Conservation (phyloP, 2,888 invertebrate genomes). For the Camptogramma bilineatum region DNA sequence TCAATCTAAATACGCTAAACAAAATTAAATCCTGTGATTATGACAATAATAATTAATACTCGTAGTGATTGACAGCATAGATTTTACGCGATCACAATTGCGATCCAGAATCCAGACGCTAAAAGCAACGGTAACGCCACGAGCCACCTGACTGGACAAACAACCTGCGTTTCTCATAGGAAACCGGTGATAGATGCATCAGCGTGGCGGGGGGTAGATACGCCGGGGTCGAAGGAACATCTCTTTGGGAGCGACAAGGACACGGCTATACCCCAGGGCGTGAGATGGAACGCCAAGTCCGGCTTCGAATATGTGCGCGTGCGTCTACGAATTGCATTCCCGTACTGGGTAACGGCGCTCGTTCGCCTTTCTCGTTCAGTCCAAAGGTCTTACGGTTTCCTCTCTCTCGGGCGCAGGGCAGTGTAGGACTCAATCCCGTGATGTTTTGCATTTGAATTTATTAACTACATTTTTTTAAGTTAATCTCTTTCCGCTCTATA, state of each 20-base stretch:
- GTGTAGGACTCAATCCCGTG: constrained; percentile 16
- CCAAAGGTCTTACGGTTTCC: constrained; percentile 64
- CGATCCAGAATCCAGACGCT: constrained; percentile 55
- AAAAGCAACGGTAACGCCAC: constrained; percentile 70
- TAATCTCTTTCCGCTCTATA: no score
- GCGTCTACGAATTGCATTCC: constrained; percentile 82
- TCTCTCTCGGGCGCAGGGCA: constrained; percentile 61
- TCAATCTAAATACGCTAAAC: no score
- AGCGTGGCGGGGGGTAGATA: constrained; percentile 61
- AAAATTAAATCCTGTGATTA: no score
- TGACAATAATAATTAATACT: neutral
- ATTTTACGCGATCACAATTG: constrained; percentile 47
- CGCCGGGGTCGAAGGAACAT: constrained; percentile 57
- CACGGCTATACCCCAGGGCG: constrained; percentile 57
- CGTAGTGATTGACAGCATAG: constrained; percentile 34
- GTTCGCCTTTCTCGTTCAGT: constrained; percentile 70
- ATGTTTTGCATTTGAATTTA: constrained; percentile 7
- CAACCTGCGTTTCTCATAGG: constrained; percentile 80
- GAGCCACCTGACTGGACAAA: constrained; percentile 74
- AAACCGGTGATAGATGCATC: constrained; percentile 76
- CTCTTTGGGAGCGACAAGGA: constrained; percentile 59
- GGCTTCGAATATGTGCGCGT: constrained; percentile 68
- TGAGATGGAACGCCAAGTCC: constrained; percentile 71
- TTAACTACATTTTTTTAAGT: neutral
- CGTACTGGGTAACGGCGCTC: constrained; percentile 80